Conservation (phyloP, 2,888 invertebrate genomes). For the Calameuta pallipes region DNA sequence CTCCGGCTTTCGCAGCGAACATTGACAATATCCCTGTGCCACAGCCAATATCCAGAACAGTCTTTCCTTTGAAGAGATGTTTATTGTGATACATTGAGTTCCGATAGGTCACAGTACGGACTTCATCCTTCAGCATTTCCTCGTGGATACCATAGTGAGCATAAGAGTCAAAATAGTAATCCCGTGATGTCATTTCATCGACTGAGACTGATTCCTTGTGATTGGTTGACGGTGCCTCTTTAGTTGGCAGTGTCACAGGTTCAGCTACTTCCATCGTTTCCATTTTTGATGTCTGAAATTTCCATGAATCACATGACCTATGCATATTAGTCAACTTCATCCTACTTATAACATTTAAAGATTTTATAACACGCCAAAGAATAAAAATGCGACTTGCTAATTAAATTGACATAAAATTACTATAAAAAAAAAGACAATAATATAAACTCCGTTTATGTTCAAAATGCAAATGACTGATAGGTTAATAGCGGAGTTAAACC, state of each 20-base stretch:
- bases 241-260: constrained; percentile 53
- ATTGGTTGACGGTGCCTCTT: constrained; percentile 50
- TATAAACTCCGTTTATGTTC: too few species aligned
- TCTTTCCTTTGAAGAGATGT: constrained; percentile 93
- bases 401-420: background rate
- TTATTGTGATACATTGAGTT: constrained; percentile 99
- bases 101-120: constrained; percentile 96
- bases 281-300: constrained; percentile 62
- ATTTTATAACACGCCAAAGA: background rate
- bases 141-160: constrained; percentile 99
- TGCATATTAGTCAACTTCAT: background rate
- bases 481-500: too few species aligned
- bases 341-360: background rate
- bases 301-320: background rate
- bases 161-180: constrained; percentile 99
- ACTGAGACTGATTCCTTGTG: constrained; percentile 72
- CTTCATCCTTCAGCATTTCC: constrained; percentile 99
- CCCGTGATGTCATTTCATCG: constrained; percentile 98
- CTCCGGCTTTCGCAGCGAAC: constrained; percentile 99
- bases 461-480: too few species aligned
- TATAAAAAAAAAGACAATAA: background rate
- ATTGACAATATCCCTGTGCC: constrained; percentile 99
- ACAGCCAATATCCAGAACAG: constrained; percentile 97
- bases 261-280: constrained; percentile 70
- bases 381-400: background rate